A percentile compares a stretch with the other conserved stretches of the same genome.
These are phyloP conservation scores for Onychorhynchus coronatus DNA, from an alignment of 2,113 vertebrate genomes.

Conservation along the genomic window DNA sequence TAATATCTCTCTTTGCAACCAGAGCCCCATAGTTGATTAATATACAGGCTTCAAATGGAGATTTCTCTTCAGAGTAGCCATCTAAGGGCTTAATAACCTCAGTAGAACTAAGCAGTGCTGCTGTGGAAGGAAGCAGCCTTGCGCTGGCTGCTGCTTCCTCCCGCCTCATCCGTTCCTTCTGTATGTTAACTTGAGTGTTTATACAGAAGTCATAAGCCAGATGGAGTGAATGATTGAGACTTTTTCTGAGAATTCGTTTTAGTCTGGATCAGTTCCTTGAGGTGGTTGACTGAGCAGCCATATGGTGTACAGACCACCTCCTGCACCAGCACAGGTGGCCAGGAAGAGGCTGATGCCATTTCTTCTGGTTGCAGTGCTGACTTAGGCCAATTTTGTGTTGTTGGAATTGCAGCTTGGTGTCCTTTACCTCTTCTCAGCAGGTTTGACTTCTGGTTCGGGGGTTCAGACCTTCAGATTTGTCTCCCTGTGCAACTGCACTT, in stretches of 20 bases:
- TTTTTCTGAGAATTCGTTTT: background rate
- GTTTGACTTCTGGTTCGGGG: background rate
- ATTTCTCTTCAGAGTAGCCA: background rate
- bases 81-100: background rate
- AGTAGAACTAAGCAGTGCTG: background rate
- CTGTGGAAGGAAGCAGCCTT: background rate
- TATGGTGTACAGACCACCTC: background rate
- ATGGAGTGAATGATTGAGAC: background rate
- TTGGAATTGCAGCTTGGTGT: background rate
- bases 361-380: background rate
- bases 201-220: background rate
- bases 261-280: background rate
- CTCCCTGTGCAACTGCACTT: accelerated
- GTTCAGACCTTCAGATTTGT: background rate
- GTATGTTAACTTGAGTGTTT: background rate
- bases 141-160: background rate
- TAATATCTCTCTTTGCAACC: background rate
- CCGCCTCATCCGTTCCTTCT: background rate
- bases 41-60: background rate
- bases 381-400: background rate
- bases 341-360: background rate
- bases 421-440: background rate
- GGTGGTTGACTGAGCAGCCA: background rate
- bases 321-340: background rate
- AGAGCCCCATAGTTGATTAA: background rate